Conservation (phyloP, 2,113 vertebrate species). For the Aegotheles bennettii region DNA sequence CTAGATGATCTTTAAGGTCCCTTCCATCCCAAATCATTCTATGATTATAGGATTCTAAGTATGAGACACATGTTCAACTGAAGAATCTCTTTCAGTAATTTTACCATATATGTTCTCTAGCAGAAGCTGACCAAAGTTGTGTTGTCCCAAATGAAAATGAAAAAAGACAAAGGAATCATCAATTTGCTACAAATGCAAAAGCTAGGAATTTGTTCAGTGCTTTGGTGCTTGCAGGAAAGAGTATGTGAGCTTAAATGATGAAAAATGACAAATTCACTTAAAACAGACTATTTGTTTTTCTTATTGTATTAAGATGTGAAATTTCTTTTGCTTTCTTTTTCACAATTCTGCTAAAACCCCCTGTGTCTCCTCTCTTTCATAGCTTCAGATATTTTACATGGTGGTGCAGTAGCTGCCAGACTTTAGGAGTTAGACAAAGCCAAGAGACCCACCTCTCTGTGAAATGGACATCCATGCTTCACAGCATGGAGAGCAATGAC, state of each 20-base stretch:
- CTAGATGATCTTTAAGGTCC: no score
- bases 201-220: background rate
- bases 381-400: background rate
- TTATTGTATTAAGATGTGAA: background rate
- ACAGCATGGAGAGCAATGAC: background rate
- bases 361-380: background rate
- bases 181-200: background rate
- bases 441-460: background rate
- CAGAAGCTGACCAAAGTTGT: background rate
- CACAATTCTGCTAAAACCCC: background rate
- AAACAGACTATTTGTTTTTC: background rate
- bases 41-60: no score
- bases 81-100: background rate
- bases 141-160: background rate
- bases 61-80: fast-evolving
- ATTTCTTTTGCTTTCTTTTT: background rate
- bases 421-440: background rate
- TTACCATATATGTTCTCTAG: background rate
- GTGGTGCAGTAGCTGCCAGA: background rate
- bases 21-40: no score
- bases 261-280: background rate
- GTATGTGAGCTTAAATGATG: background rate
- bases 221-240: background rate
- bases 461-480: background rate
- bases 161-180: background rate